Conservation (phyloP, 1,140 invertebrate species). For the Pantala flavescens region DNA sequence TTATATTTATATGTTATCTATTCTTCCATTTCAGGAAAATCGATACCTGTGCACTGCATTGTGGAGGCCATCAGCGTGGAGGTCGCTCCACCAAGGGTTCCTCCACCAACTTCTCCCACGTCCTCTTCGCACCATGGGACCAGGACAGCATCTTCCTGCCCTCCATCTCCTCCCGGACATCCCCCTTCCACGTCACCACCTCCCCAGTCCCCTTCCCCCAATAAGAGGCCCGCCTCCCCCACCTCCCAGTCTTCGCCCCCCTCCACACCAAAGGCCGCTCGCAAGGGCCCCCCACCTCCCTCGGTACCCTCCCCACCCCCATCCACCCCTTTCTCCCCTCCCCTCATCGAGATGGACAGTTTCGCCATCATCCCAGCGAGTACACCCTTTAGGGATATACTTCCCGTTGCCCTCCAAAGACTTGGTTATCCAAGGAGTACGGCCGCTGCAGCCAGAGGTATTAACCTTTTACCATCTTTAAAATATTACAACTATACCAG, state of each 20-base stretch:
- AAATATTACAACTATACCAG: no score
- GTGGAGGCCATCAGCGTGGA: constrained; percentile 51
- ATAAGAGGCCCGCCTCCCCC: constrained; percentile 45
- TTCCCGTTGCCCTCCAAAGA: constrained; percentile 62
- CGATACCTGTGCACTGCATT: constrained; percentile 83
- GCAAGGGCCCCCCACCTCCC: background rate
- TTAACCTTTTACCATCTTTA: background rate
- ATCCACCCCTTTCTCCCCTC: background rate
- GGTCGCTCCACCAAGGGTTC: background rate
- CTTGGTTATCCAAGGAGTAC: constrained; percentile 68
- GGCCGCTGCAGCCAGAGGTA: constrained; percentile 67
- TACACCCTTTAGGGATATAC: constrained; percentile 74
- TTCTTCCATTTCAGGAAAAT: constrained; percentile 57
- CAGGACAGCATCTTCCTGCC: background rate
- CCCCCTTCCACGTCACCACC: constrained; percentile 35
- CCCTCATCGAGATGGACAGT: constrained; percentile 71
- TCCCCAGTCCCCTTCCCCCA: constrained; percentile 28
- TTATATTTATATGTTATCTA: no score
- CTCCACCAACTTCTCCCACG: background rate
- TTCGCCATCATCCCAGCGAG: constrained; percentile 87
- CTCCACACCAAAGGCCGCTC: background rate
- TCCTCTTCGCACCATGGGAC: background rate
- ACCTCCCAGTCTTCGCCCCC: background rate
- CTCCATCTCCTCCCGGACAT: constrained; percentile 45
- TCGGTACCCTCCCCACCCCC: background rate